Evolutionary conservation across 2,888 invertebrate species (phyloP).

Genomic region (Incurvaria masculella): DNA sequence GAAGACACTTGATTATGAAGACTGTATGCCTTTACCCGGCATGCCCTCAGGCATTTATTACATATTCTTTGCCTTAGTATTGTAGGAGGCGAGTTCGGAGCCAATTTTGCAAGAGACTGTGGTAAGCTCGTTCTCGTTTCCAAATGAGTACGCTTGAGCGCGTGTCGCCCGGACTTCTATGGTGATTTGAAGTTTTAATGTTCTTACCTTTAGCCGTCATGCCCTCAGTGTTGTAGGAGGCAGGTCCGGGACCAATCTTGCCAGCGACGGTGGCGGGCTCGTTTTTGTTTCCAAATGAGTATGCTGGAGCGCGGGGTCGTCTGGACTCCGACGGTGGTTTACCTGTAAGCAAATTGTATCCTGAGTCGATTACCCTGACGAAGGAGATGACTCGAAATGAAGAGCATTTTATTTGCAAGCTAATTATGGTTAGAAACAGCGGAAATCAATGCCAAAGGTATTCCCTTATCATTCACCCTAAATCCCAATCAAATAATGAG

Average conservation of each 20-base stretch:
- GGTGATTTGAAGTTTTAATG: too few relatives aligned
- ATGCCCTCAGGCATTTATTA: too few relatives aligned
- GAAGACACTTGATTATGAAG: too few relatives aligned
- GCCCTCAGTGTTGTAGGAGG: constrained; percentile 86
- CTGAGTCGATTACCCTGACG: background rate
- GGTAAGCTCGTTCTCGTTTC: constrained; percentile 59
- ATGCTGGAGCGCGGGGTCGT: constrained; percentile 75
- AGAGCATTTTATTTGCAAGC: background rate
- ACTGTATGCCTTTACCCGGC: constrained; percentile 80
- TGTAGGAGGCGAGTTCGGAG: constrained; percentile 89
- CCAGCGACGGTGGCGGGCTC: constrained; percentile 45
- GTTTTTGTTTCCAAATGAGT: constrained; percentile 73
- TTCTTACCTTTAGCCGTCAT: constrained; percentile 76
- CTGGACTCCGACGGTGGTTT: constrained; percentile 75
- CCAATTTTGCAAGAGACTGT: constrained; percentile 58
- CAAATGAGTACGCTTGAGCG: constrained; percentile 82
- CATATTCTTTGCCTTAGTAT: too few relatives aligned
- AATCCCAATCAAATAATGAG: too few relatives aligned
- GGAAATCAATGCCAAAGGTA: too few relatives aligned
- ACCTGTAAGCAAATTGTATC: constrained; percentile 43
- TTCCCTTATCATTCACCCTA: too few relatives aligned
- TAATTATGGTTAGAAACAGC: background rate
- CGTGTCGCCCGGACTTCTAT: constrained; percentile 71
- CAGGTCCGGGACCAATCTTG: constrained; percentile 81
- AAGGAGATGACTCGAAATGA: background rate